Conservation (phyloP, 2,797 vertebrate species). For the Neoniphon sammara region DNA sequence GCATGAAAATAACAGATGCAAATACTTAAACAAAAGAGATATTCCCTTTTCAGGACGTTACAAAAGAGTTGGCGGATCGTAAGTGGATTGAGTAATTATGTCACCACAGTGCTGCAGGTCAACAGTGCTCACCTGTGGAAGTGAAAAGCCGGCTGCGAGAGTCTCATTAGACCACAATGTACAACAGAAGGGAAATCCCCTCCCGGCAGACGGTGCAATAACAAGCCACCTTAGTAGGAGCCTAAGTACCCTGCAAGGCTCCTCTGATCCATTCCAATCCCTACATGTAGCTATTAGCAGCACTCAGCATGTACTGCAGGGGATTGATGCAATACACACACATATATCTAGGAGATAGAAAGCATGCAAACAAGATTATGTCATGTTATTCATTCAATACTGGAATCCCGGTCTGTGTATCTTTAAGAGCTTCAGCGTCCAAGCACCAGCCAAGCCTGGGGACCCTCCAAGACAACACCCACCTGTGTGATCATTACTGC, state of each 20-base stretch:
- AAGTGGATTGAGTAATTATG: constrained; percentile 31
- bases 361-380: constrained; percentile 33
- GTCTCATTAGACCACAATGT: constrained; percentile 55
- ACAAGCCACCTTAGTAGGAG: constrained; percentile 65
- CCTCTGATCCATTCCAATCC: constrained; percentile 73
- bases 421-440: constrained; percentile 9
- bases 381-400: constrained; percentile 12
- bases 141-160: constrained; percentile 41
- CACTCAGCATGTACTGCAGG: constrained; percentile 59
- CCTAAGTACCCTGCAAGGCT: constrained; percentile 59
- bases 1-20: background rate
- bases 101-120: constrained; percentile 31
- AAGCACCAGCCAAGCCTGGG: background rate
- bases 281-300: constrained; percentile 64
- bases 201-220: constrained; percentile 50
- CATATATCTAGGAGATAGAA: background rate
- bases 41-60: background rate
- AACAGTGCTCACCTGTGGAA: constrained; percentile 27
- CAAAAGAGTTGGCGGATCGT: background rate
- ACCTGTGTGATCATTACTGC: constrained; percentile 6
- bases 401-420: constrained; percentile 22
- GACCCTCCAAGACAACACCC: background rate
- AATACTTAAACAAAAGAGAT: background rate
- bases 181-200: constrained; percentile 50
- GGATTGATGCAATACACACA: constrained; percentile 56